Base-by-base conservation (phyloP, 2,888 invertebrate species). In the Cyrtodaria siliqua region DNA sequence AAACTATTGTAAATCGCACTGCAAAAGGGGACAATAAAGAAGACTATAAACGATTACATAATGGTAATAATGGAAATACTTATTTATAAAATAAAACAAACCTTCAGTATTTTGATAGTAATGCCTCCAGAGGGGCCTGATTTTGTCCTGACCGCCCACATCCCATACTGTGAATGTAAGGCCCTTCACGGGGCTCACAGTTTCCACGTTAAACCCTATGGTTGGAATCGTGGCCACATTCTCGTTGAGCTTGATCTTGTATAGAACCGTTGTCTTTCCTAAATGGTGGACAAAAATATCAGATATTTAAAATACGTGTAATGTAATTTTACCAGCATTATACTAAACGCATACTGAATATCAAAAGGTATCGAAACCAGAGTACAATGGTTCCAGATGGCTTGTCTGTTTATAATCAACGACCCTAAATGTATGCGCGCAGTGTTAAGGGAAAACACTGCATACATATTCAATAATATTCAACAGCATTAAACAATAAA, bases 141-240 rank as follows among this genome's bases (percentile, higher is more conserved):
- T 89, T 78, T 87, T 91, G 57, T 87, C 84, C 79, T 92, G 92
- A 42, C 92, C 92, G 8, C 92, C 92, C 3, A 92, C 89, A 77
- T 92, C 92, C 92, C 92, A 92, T 14, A 92, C 89, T 6, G 91
- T 92, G 83, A 92, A 92, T 20, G 77, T 79, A 23, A 92, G 67
- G 3, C 90, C 90, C 72, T 89, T 91, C 62, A 84, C 82, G 0
- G 91, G 89, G 9, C 76, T 67, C 0, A 93, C 90, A 0, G 91
- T 91, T 82, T 93, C 93, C 29, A 92, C 92, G 82, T 93, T 92
- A 78, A 93, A 93, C 1, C 93, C 93, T 44, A 93, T 91, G 2
- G 93, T 93, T 2, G 92, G 92, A 55, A 92, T 92, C 0, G 92
- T 91, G 44, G 67, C 56, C 0, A 92, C 89, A 44, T 77, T 87